These are phyloP conservation scores for Cettia cetti DNA, from an alignment of 2,113 vertebrate species.

Conservation along the genomic window DNA sequence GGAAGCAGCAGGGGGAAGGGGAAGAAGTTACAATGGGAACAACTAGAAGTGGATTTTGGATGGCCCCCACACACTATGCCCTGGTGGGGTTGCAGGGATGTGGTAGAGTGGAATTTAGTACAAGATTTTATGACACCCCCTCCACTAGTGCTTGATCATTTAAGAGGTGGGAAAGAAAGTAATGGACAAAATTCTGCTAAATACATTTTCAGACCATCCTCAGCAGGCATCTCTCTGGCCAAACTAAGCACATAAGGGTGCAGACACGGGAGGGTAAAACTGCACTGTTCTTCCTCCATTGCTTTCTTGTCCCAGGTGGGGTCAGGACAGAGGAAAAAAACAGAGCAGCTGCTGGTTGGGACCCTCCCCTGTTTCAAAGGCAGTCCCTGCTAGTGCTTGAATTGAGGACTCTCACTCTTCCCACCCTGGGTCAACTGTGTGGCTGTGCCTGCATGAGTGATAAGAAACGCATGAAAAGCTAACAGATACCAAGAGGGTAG, in stretches of 20 bases:
- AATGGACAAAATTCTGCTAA: neutral
- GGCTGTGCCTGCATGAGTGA: neutral
- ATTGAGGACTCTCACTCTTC: neutral
- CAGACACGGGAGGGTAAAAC: neutral
- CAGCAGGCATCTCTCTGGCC: neutral
- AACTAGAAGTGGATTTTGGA: neutral
- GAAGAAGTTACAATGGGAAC: neutral
- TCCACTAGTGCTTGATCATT: neutral
- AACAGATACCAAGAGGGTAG: neutral
- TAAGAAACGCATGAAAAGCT: neutral
- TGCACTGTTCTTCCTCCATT: neutral
- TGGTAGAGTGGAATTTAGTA: neutral
- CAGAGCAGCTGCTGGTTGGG: neutral
- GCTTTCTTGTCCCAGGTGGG: neutral
- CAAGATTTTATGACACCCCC: neutral
- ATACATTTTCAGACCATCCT: neutral
- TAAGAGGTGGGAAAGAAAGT: neutral
- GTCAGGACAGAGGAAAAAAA: neutral
- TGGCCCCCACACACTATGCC: neutral
- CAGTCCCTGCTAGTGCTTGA: neutral
- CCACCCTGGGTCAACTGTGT: neutral
- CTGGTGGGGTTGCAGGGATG: neutral
- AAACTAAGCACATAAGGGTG: rapidly evolving
- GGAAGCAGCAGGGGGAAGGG: neutral
- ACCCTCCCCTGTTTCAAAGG: neutral